These are phyloP conservation scores for Drosophila persimilis DNA, from an alignment of 1,140 invertebrate genomes.

Conservation along the genomic window DNA sequence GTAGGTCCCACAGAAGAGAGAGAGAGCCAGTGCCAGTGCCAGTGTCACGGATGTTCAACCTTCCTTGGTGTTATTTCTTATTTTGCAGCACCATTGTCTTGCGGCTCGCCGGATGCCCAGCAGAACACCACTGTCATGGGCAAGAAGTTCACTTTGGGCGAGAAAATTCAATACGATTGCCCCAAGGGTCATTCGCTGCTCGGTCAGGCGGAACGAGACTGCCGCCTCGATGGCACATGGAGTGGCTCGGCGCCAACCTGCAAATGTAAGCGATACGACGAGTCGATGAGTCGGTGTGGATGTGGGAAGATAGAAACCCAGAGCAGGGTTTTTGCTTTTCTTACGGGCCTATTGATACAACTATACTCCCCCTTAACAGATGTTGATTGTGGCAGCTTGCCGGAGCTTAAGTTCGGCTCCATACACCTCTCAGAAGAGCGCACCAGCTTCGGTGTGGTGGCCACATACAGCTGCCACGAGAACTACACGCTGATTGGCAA, in stretches of 20 bases:
- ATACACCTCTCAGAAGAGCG: conserved; percentile 87
- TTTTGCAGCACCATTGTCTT: conserved; percentile 88
- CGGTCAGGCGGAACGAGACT: conserved; percentile 88
- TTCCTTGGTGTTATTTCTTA: background rate
- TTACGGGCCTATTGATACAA: no score
- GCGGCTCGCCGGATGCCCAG: conserved; percentile 93
- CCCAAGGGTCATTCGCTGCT: conserved; percentile 92
- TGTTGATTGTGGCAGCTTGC: conserved; percentile 91
- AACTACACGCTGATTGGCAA: conserved; percentile 93
- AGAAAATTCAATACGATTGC: conserved; percentile 90
- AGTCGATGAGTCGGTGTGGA: background rate
- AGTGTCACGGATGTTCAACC: background rate
- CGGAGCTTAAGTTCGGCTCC: conserved; percentile 89
- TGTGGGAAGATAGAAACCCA: no score
- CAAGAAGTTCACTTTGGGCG: conserved; percentile 88
- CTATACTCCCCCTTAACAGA: conserved; percentile 83
- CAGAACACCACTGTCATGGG: conserved; percentile 92
- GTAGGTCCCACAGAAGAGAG: conserved; percentile 85
- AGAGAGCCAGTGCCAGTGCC: background rate
- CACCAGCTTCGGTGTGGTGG: conserved; percentile 91
- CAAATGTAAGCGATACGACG: conserved; percentile 88
- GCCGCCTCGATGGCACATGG: conserved; percentile 91
- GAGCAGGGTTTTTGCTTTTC: no score
- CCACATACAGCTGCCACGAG: conserved; percentile 90
- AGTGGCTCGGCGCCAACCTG: conserved; percentile 90